A percentile compares a stretch with the other conserved stretches of the same genome.
phyloP scores from a whole-genome alignment of 2,888 invertebrate genomes.

The Mechanitis messenoides region DNA sequence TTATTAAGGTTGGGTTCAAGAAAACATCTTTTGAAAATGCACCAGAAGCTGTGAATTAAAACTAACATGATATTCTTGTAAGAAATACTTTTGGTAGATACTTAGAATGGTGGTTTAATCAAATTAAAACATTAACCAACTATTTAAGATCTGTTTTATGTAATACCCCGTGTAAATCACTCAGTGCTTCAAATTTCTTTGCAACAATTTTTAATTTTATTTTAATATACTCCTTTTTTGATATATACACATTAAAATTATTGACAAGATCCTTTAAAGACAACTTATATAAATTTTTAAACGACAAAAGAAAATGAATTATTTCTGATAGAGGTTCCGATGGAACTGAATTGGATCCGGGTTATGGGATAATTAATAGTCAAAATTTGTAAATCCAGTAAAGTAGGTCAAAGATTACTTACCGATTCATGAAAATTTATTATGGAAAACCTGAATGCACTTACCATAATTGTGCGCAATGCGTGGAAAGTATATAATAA shows the following conservation, averaged over 20 bases:
- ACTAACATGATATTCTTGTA: no score
- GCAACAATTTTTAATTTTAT: background rate
- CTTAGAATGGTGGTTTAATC: no score
- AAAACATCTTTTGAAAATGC: background rate
- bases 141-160: no score
- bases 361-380: slow-evolving; percentile 25
- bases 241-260: background rate
- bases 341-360: slow-evolving; percentile 14
- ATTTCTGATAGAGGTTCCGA: slow-evolving; percentile 16
- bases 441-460: slow-evolving; percentile 27
- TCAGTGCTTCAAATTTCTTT: no score
- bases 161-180: no score
- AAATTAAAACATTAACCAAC: no score
- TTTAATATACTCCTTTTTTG: background rate
- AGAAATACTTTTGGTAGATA: no score
- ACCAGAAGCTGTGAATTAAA: no score
- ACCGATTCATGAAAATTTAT: slow-evolving; percentile 30
- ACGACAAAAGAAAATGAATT: slow-evolving; percentile 25
- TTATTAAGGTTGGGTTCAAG: slow-evolving; percentile 5
- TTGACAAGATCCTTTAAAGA: background rate
- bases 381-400: slow-evolving; percentile 22
- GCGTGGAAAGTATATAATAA: slow-evolving; percentile 9
- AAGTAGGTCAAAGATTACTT: slow-evolving; percentile 29
- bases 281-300: slow-evolving; percentile 10
- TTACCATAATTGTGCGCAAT: slow-evolving; percentile 14